phyloP scores from a whole-genome alignment of 2,113 vertebrate species.

The Ibidorhyncha struthersii region DNA sequence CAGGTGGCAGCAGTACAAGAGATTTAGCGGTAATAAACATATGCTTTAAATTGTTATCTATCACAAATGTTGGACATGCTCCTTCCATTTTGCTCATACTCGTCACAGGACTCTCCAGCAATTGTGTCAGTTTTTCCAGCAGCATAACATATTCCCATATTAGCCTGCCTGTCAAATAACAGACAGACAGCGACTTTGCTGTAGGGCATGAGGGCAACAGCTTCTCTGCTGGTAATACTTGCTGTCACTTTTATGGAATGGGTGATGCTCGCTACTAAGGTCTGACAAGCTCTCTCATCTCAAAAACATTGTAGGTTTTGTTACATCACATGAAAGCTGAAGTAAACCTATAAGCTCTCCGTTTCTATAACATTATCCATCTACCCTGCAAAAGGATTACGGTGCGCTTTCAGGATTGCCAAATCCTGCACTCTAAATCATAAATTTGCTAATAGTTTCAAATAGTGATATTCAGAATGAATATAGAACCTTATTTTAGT shows the following conservation, averaged over 20 bases:
- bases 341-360: background rate
- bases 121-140: constrained; percentile 14
- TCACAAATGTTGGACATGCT: background rate
- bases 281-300: constrained; percentile 65
- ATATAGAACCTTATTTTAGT: background rate
- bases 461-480: background rate
- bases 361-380: background rate
- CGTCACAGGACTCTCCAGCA: background rate
- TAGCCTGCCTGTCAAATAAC: constrained; percentile 66
- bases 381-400: background rate
- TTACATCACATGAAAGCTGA: constrained; percentile 17
- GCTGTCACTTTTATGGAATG: constrained; percentile 55
- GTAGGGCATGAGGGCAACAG: constrained; percentile 42
- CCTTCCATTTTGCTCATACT: background rate
- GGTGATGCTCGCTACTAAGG: constrained; percentile 49
- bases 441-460: background rate
- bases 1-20: background rate
- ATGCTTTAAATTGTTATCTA: background rate
- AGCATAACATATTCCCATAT: constrained; percentile 17
- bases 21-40: background rate
- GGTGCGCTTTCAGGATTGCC: background rate
- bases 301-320: constrained; percentile 32
- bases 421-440: background rate
- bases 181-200: constrained; percentile 57
- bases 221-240: constrained; percentile 52